These are phyloP conservation scores for Paratrypauchen microcephalus DNA, from an alignment of 2,797 vertebrate genomes.

Conservation along the genomic window DNA sequence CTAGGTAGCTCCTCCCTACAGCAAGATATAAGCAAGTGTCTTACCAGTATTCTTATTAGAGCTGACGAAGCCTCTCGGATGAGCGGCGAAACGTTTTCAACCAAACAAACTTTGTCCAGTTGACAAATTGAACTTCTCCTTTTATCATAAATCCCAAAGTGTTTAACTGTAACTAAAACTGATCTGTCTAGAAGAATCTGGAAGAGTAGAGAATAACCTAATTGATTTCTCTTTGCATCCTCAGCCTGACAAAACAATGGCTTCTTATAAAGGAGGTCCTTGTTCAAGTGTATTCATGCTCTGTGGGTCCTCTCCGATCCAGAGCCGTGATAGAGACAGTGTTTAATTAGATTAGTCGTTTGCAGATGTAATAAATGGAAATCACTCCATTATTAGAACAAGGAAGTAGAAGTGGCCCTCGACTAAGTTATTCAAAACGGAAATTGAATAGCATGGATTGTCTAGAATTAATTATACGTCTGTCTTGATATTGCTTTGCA, in stretches of 20 bases:
- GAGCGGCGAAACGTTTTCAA: no score
- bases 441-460: conserved; percentile 34
- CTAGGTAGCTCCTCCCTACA: no score
- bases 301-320: neutral
- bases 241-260: conserved; percentile 2
- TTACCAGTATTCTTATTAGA: no score
- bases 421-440: conserved; percentile 22
- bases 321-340: conserved; percentile 28
- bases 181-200: neutral
- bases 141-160: neutral
- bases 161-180: conserved; percentile 45
- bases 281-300: neutral
- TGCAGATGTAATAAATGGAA: conserved; percentile 37
- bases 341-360: conserved; percentile 47
- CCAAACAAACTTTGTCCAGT: no score
- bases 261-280: neutral
- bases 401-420: conserved; percentile 30
- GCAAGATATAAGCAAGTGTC: no score
- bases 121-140: no score
- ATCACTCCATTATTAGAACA: conserved; percentile 34
- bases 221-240: conserved; percentile 20
- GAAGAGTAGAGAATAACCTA: conserved; percentile 19
- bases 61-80: no score
- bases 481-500: conserved; percentile 17
- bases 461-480: conserved; percentile 38